Evolutionary conservation across 2,888 invertebrate species (phyloP).

Genomic region (Archips crataeganus): DNA sequence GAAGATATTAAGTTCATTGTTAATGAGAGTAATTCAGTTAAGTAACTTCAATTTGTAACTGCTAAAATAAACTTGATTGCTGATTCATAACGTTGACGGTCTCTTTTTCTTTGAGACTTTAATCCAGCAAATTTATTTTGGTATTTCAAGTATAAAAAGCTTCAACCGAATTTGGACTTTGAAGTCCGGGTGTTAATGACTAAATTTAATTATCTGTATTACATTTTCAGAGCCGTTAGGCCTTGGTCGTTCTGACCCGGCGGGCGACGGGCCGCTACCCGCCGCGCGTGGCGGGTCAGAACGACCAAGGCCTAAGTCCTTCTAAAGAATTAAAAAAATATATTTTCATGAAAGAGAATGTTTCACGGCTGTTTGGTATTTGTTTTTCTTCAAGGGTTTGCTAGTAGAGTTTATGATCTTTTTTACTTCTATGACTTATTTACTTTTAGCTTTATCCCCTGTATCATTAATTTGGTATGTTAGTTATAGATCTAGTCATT

Average conservation of each 20-base stretch:
- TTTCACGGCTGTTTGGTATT: not conserved
- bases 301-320: too few relatives aligned
- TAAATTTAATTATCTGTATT: not conserved
- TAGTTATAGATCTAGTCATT: too few relatives aligned
- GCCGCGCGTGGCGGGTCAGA: too few relatives aligned
- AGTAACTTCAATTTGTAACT: too few relatives aligned
- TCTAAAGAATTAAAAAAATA: not conserved
- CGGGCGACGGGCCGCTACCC: too few relatives aligned
- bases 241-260: too few relatives aligned
- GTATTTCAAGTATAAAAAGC: not conserved
- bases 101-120: not conserved
- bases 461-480: too few relatives aligned
- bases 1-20: not conserved
- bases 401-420: too few relatives aligned
- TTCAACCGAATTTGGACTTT: not conserved
- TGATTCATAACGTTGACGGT: slow-evolving; percentile 2
- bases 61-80: slow-evolving; percentile 11
- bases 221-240: not conserved
- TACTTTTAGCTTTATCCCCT: too few relatives aligned
- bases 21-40: not conserved
- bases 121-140: slow-evolving; percentile 3
- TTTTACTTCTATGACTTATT: too few relatives aligned
- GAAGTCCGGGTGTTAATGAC: not conserved
- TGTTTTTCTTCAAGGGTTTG: not conserved
- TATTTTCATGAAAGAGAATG: not conserved